phyloP scores from a whole-genome alignment of 2,113 vertebrate species.

The Noturus placidus region DNA sequence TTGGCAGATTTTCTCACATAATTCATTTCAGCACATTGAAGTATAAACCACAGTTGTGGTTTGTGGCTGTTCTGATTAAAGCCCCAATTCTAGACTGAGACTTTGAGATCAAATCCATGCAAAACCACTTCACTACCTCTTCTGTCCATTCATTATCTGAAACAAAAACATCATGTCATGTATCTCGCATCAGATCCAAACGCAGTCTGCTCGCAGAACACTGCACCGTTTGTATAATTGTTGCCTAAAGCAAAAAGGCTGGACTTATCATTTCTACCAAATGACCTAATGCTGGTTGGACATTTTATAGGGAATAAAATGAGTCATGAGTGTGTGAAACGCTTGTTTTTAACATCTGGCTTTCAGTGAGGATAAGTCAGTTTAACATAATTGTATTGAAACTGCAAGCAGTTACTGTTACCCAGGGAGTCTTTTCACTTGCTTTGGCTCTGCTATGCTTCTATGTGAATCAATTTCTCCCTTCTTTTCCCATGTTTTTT shows the following conservation, averaged over 20 bases:
- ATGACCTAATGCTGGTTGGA: constrained; percentile 14
- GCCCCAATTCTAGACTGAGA: background rate
- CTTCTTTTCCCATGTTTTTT: constrained; percentile 1
- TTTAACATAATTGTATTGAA: constrained; percentile 4
- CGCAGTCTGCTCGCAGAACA: background rate
- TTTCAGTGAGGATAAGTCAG: constrained; percentile 6
- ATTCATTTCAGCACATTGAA: background rate
- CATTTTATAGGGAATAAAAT: constrained; percentile 11
- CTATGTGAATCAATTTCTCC: background rate
- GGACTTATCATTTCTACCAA: background rate
- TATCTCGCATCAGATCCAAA: background rate
- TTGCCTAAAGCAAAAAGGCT: background rate
- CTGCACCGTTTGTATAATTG: background rate
- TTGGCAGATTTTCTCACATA: background rate
- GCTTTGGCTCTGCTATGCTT: constrained; percentile 3
- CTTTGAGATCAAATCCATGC: background rate
- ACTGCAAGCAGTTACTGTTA: constrained; percentile 19
- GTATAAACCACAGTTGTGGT: constrained; percentile 13
- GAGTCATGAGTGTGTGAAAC: background rate
- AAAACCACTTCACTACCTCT: constrained; percentile 9
- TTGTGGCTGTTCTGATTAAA: constrained; percentile 9
- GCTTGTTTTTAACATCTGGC: constrained; percentile 9
- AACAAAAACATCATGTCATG: constrained; percentile 9
- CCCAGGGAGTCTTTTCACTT: background rate
- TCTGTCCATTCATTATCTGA: background rate